Evolutionary conservation across 1,140 invertebrate species (phyloP).

Genomic region (Melanaphis sacchari): DNA sequence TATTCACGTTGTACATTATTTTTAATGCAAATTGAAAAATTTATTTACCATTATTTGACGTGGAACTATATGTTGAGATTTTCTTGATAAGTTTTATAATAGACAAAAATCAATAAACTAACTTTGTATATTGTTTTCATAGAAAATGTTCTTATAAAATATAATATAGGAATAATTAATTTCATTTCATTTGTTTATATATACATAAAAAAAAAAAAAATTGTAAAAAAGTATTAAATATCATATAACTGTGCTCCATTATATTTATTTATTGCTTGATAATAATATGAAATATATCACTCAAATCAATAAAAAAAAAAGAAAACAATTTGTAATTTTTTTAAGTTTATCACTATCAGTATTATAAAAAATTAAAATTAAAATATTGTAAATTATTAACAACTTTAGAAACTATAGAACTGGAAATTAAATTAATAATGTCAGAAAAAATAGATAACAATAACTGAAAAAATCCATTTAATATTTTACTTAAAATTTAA

Average conservation of each 20-base stretch:
- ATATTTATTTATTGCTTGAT: background rate
- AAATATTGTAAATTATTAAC: background rate
- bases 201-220: no score
- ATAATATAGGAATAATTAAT: no score
- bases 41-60: background rate
- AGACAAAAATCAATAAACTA: background rate
- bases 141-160: background rate
- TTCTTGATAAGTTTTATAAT: background rate
- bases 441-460: background rate
- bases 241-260: background rate
- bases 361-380: background rate
- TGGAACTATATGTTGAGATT: background rate
- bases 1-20: background rate
- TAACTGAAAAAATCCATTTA: background rate
- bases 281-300: background rate
- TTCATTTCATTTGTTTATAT: no score
- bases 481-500: background rate
- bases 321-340: background rate
- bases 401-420: background rate
- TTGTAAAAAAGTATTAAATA: no score
- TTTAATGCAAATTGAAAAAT: background rate
- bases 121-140: background rate
- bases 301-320: background rate
- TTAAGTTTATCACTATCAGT: background rate
- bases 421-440: background rate